These are phyloP conservation scores for Aradus depressus DNA, from an alignment of 2,888 invertebrate species.

Conservation along the genomic window DNA sequence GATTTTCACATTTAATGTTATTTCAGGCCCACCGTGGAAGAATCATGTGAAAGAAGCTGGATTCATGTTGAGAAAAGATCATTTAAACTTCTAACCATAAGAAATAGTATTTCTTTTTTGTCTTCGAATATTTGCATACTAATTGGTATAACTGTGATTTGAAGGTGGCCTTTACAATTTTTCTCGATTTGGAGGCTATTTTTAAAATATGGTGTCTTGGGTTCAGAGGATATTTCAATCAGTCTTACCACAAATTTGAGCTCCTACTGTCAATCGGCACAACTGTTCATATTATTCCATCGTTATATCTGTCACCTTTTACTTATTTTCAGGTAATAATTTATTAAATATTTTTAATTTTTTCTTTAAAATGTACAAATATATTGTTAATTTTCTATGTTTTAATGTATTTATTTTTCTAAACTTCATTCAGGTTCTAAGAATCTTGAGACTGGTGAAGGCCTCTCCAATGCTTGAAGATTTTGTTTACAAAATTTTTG, in stretches of 20 bases:
- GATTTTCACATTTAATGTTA: too few relatives aligned
- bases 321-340: slow-evolving; percentile 83
- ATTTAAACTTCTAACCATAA: not conserved
- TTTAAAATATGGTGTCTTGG: slow-evolving; percentile 98
- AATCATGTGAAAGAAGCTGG: too few relatives aligned
- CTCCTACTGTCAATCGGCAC: slow-evolving; percentile 85
- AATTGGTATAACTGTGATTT: slow-evolving; percentile 31
- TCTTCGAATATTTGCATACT: not conserved
- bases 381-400: not conserved
- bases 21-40: too few relatives aligned
- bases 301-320: slow-evolving; percentile 82
- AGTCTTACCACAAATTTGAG: slow-evolving; percentile 97
- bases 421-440: slow-evolving; percentile 56
- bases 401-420: not conserved
- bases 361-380: not conserved
- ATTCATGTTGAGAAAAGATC: too few relatives aligned
- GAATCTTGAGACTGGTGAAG: slow-evolving; percentile 91
- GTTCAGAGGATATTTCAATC: slow-evolving; percentile 86
- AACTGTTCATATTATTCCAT: slow-evolving; percentile 83
- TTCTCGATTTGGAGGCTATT: slow-evolving; percentile 85
- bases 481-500: slow-evolving; percentile 90
- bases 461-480: slow-evolving; percentile 98
- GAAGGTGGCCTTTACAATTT: slow-evolving; percentile 82
- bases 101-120: not conserved
- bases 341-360: not conserved